Evolutionary conservation across 2,113 vertebrate genomes (phyloP).

Genomic region (Melanostigma gelatinosum): DNA sequence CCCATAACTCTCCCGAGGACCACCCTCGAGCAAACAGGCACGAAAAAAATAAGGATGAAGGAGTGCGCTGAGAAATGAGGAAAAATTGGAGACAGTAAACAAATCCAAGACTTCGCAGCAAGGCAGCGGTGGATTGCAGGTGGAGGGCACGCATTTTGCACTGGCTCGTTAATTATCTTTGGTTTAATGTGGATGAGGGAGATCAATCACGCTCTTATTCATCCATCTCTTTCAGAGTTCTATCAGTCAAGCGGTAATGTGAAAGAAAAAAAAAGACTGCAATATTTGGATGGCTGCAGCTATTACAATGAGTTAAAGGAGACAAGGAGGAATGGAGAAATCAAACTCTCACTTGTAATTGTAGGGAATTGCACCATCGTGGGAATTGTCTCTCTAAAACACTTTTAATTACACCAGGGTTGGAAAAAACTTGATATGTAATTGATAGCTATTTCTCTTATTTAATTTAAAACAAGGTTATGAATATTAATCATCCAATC

Average conservation of each 20-base stretch:
- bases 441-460: slow-evolving; percentile 80
- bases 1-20: slow-evolving; percentile 65
- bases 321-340: slow-evolving; percentile 34
- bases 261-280: slow-evolving; percentile 25
- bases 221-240: slow-evolving; percentile 55
- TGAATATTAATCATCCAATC: slow-evolving; percentile 95
- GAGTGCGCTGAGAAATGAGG: slow-evolving; percentile 49
- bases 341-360: slow-evolving; percentile 49
- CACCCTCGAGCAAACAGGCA: slow-evolving; percentile 49
- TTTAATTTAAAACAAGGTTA: slow-evolving; percentile 89
- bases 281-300: slow-evolving; percentile 18
- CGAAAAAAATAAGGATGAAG: slow-evolving; percentile 52
- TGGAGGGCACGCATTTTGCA: slow-evolving; percentile 29
- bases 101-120: slow-evolving; percentile 45
- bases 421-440: slow-evolving; percentile 53
- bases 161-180: slow-evolving; percentile 63
- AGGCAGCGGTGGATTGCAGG: slow-evolving; percentile 14
- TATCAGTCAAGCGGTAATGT: slow-evolving; percentile 53
- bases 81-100: slow-evolving; percentile 61
- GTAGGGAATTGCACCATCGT: slow-evolving; percentile 33
- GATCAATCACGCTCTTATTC: slow-evolving; percentile 58
- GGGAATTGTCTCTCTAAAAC: slow-evolving; percentile 59
- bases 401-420: slow-evolving; percentile 69
- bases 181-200: slow-evolving; percentile 40
- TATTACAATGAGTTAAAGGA: slow-evolving; percentile 30